phyloP scores from a whole-genome alignment of 2,797 vertebrate species.

The Chanos chanos region DNA sequence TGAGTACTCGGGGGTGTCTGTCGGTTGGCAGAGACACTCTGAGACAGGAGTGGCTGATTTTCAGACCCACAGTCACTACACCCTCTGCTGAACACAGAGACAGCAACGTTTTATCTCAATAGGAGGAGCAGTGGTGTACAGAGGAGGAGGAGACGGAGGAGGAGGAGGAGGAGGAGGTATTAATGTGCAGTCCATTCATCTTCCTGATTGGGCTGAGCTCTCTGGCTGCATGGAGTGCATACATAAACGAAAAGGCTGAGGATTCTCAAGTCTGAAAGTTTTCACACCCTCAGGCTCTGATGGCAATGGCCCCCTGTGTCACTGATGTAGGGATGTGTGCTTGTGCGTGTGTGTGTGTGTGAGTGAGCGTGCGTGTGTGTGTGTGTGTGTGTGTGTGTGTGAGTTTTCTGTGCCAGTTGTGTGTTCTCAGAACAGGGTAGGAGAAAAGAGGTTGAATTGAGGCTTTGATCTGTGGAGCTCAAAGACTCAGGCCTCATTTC shows the following conservation, averaged over 20 bases:
- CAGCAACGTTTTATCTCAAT: background rate
- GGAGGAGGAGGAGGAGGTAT: slow-evolving; percentile 10
- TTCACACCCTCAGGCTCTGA: no score
- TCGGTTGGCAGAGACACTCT: background rate
- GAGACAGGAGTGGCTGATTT: background rate
- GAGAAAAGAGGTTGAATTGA: slow-evolving; percentile 4
- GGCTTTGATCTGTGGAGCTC: slow-evolving; percentile 17
- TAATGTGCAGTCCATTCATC: background rate
- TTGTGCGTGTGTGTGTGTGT: no score
- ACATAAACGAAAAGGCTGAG: background rate
- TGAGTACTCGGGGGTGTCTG: no score
- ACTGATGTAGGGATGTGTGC: no score
- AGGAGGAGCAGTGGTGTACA: slow-evolving; percentile 1
- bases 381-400: slow-evolving; percentile 3
- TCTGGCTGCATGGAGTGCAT: background rate
- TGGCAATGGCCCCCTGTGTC: no score
- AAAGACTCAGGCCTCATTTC: background rate
- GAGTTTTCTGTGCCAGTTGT: slow-evolving; percentile 16
- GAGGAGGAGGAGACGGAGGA: slow-evolving; percentile 1
- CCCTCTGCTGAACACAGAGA: background rate
- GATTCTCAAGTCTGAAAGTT: no score
- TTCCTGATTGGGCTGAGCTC: background rate
- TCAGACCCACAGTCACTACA: background rate
- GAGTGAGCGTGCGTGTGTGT: no score
- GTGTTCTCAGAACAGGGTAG: slow-evolving; percentile 14